These are phyloP conservation scores for Aspiorhynchus laticeps DNA, from an alignment of 2,113 vertebrate genomes.

Conservation along the genomic window DNA sequence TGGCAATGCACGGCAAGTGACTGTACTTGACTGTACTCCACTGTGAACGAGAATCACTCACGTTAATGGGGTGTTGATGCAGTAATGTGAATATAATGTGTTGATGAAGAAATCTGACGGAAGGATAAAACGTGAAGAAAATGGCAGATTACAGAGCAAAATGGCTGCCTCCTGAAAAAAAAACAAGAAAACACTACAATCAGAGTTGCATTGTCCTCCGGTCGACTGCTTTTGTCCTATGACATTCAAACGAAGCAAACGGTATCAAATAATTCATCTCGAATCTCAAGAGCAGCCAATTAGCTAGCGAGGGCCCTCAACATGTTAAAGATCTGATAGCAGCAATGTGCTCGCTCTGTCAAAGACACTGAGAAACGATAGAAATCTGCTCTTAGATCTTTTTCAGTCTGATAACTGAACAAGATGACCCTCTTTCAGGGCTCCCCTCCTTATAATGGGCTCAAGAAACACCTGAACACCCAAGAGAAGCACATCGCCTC, in stretches of 20 bases:
- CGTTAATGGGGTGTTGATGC: background rate
- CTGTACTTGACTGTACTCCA: background rate
- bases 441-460: slow-evolving; percentile 12
- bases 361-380: slow-evolving; percentile 31
- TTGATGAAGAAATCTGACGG: background rate
- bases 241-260: background rate
- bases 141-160: slow-evolving; percentile 41
- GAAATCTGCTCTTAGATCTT: slow-evolving; percentile 21
- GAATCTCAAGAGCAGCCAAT: slow-evolving; percentile 40
- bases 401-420: slow-evolving; percentile 26
- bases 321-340: slow-evolving; percentile 31
- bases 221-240: background rate
- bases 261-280: slow-evolving; percentile 51
- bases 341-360: background rate
- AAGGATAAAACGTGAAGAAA: background rate
- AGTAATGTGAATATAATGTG: background rate
- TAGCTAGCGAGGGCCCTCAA: slow-evolving; percentile 14
- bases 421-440: slow-evolving; percentile 33
- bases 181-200: background rate
- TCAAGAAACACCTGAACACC: slow-evolving; percentile 16
- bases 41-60: background rate
- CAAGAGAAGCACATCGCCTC: slow-evolving; percentile 40
- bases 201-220: background rate
- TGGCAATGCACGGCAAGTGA: background rate
- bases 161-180: background rate